Conservation (phyloP, 2,888 invertebrate genomes). For the Argyresthia goedartella region DNA sequence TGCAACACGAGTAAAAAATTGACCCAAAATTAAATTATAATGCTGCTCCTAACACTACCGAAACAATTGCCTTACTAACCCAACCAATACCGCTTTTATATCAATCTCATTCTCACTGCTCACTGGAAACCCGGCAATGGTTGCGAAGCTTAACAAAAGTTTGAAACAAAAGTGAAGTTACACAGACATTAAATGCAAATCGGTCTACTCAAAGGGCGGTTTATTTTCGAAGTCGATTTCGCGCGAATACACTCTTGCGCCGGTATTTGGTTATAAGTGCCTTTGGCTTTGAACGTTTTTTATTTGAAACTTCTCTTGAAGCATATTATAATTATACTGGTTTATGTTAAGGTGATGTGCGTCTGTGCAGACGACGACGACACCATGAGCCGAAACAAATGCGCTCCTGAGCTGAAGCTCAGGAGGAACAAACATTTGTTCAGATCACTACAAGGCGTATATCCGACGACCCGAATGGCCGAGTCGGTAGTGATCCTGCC, state of each 20-base stretch:
- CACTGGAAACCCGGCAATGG: background rate
- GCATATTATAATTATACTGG: background rate
- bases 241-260: background rate
- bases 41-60: conserved; percentile 3
- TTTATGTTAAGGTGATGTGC: background rate
- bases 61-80: background rate
- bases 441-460: too few species aligned
- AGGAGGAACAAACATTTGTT: too few species aligned
- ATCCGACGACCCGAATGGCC: too few species aligned
- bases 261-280: background rate
- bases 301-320: too few species aligned
- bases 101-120: too few species aligned
- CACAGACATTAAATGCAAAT: conserved; percentile 2
- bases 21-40: conserved; percentile 12
- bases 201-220: conserved; percentile 2
- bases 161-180: background rate
- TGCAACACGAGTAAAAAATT: conserved; percentile 8
- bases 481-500: too few species aligned
- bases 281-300: background rate
- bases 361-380: background rate
- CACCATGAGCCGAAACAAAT: too few species aligned
- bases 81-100: too few species aligned
- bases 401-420: too few species aligned
- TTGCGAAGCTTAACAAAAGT: background rate
- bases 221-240: conserved; percentile 1